Base-by-base conservation (phyloP, 2,113 vertebrate genomes). In the Parotia lawesii region DNA sequence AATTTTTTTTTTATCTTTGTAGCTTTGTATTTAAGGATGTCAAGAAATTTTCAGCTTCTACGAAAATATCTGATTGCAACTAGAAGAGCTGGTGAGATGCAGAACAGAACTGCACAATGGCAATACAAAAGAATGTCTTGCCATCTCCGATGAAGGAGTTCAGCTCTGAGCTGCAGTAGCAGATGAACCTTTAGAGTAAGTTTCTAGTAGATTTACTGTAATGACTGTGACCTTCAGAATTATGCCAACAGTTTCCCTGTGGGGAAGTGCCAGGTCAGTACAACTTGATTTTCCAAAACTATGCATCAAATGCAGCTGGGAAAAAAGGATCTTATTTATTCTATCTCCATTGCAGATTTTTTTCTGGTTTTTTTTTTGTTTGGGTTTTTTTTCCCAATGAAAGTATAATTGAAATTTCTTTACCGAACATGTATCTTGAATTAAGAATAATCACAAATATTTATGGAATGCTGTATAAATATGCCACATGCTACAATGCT, bases 171-270 rank as follows among this genome's bases (percentile, higher is more conserved):
- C 87, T 89, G 37, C 81, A 85, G 4, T 25, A 89, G 71, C 73
- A 95, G 40, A 83, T 27, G 87, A 97, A 83, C 87, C 94, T 96
- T 95, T 95, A 94, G 89, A 94, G 71, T 94, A 89, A 94, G 76
- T 96, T 96, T 93, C 96, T 94, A 48, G 61, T 87, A 94, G 84
- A 94, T 89, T 74, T 94, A 87, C 85, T 93, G 67, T 96, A 97
- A 96, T 96, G 96, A 94, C 91, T 51, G 22, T 90, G 94, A 97
- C 94, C 94, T 96, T 97, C 95, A 94, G 89, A 96, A 94, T 92
- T 70, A 96, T 89, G 86, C 60, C 86, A 94, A 91, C 91, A 89
- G 94, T 95, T 85, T 96, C 92, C 92, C 95, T 81, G 58, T 93
- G 77, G 96, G 95, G 90, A 93, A 89, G 66, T 47, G 76, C 90